Evolutionary conservation across 2,113 vertebrate species (phyloP).

Genomic region (Barbus barbus): DNA sequence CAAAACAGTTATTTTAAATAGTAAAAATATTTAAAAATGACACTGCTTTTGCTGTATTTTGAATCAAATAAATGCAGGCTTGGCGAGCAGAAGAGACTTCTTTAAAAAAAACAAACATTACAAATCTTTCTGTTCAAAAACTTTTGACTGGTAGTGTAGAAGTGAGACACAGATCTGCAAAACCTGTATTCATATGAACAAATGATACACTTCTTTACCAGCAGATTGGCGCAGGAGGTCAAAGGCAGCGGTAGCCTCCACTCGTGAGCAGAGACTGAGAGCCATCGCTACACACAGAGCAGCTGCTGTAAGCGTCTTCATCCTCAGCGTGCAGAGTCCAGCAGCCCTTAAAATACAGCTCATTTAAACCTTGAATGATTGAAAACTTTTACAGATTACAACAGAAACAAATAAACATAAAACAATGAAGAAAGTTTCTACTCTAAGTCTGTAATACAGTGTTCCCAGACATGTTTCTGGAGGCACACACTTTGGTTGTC

Average conservation of each 20-base stretch:
- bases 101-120: too few species aligned
- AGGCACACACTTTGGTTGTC: not conserved
- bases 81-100: too few species aligned
- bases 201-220: slow-evolving; percentile 53
- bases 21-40: too few species aligned
- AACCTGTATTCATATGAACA: not conserved
- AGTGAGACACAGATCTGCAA: not conserved
- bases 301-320: too few species aligned
- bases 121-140: too few species aligned
- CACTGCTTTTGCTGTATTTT: too few species aligned
- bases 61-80: too few species aligned
- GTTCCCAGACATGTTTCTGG: not conserved
- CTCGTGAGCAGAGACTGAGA: slow-evolving; percentile 57
- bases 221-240: slow-evolving; percentile 58
- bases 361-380: too few species aligned
- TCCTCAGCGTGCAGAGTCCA: slow-evolving; percentile 20
- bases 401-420: too few species aligned
- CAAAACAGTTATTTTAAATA: too few species aligned
- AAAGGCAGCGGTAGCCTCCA: slow-evolving; percentile 22
- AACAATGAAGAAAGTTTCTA: too few species aligned
- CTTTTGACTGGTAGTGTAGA: too few species aligned
- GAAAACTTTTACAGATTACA: not conserved
- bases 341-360: not conserved
- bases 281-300: slow-evolving; percentile 63
- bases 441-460: not conserved